A percentile compares a stretch with the other conserved stretches of the same genome.
Evolutionary conservation across 2,113 vertebrate species (phyloP).

Genomic region (Anarhynchus alexandrinus): DNA sequence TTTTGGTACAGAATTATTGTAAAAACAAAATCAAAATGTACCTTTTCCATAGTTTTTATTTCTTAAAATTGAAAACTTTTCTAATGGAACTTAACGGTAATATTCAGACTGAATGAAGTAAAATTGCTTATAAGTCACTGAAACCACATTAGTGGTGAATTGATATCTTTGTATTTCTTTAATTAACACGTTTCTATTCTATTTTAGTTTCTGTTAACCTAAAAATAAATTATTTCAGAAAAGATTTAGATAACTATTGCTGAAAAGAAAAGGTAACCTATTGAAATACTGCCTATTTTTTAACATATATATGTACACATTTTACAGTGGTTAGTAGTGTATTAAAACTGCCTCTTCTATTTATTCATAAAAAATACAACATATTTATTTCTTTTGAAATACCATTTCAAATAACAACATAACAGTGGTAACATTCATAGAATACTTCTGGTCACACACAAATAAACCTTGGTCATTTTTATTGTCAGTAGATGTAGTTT

Average conservation of each 20-base stretch:
- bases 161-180: background rate
- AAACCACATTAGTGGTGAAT: background rate
- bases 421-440: background rate
- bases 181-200: background rate
- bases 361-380: background rate
- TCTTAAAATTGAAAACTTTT: background rate
- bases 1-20: background rate
- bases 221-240: background rate
- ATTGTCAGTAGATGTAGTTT: background rate
- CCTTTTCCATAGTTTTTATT: background rate
- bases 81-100: background rate
- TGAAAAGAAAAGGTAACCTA: background rate
- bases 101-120: background rate
- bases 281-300: background rate
- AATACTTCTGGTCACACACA: background rate
- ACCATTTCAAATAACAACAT: background rate
- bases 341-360: background rate
- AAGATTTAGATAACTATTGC: background rate
- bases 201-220: background rate
- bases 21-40: background rate
- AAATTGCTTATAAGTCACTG: background rate
- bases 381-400: background rate
- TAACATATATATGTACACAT: background rate
- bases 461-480: background rate
- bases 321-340: background rate